Evolutionary conservation across 2,797 vertebrate species (phyloP), one percentile per base, ranked within the genome.

Genomic region (Balearica regulorum): DNA sequence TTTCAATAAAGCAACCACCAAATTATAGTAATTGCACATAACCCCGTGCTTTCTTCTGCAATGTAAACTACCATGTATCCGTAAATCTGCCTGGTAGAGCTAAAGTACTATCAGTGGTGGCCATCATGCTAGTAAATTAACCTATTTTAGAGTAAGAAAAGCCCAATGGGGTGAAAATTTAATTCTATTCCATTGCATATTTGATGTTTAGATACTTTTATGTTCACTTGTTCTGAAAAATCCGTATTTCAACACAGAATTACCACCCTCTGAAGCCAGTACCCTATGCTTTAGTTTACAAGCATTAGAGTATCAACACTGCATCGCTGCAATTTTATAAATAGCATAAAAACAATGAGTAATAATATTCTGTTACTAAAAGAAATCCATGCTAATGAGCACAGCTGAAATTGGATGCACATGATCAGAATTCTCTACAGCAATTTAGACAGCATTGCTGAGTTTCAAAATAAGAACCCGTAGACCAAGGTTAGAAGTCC

Each of bases 391-490:
- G 83, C 71, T 93, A 92, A 92, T 90, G 77, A 89, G 88, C 57
- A 58, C 64, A 96, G 90, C 90, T 95, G 95, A 90, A 94, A 95
- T 77, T 89, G 86, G 66, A 89, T 85, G 95, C 90, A 92, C 88
- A 70, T 55, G 86, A 84, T 79, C 78, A 80, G 68, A 93, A 76
- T 80, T 87, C 73, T 87, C 44, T 94, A 35, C 78, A 86, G 84
- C 77, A 88, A 70, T 55, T 81, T 71, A 39, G 58, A 61, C 7
- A 87, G 69, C 18, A 51, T 46, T 83, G 84, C 70, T 68, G 57
- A 69, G 16, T 80, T 88, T 89, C 76, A 91, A 58, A 78, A 49
- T 41, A 53, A 83, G 64, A 81, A 76, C 73, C 64, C 4, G 1
- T 48, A 41, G 62, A 69, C 44, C 48, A 69, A 22, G 6, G 61